These are phyloP conservation scores for Anisognathus igniventris DNA, from an alignment of 2,797 vertebrate genomes.

Conservation along the genomic window DNA sequence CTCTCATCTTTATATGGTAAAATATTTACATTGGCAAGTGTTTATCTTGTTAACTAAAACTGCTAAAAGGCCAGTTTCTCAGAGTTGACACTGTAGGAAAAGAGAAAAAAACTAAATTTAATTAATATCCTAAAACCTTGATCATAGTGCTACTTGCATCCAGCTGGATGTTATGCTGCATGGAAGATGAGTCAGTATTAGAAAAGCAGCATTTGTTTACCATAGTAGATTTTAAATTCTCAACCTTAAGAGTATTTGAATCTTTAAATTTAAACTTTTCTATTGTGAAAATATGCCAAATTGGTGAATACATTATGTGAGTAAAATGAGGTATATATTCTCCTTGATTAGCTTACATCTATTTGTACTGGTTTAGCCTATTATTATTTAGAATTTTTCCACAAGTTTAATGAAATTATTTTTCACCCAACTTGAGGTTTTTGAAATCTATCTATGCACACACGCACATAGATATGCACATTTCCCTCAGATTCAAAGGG, in stretches of 20 bases:
- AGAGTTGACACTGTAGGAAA: background rate
- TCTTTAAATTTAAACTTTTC: background rate
- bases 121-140: background rate
- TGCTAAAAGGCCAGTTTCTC: background rate
- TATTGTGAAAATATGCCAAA: background rate
- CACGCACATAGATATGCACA: fast-evolving
- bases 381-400: background rate
- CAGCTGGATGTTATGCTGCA: background rate
- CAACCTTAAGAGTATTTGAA: background rate
- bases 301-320: background rate
- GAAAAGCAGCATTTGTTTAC: background rate
- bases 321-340: background rate
- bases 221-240: background rate
- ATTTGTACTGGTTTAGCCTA: background rate
- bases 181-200: background rate
- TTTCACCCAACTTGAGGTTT: background rate
- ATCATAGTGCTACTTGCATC: background rate
- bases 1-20: background rate
- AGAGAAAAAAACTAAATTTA: background rate
- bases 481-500: background rate
- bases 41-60: background rate
- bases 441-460: background rate
- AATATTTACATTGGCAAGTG: background rate
- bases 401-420: background rate
- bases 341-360: background rate